Conservation (phyloP, 2,113 vertebrate species). For the Neogobius melanostomus region DNA sequence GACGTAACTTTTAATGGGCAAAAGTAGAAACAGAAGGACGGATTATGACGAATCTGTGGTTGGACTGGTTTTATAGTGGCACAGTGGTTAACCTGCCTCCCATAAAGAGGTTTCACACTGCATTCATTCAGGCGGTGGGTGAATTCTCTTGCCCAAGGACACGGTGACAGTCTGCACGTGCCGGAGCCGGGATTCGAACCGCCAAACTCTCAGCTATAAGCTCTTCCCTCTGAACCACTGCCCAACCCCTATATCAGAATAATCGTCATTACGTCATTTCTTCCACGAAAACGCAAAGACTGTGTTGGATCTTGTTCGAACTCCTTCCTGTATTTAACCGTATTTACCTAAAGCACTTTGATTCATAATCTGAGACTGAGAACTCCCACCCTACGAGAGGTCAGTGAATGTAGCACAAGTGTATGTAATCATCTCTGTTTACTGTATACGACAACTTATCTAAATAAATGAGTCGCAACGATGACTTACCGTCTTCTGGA, state of each 20-base stretch:
- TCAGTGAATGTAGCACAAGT: conserved; percentile 31
- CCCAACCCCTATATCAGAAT: no score
- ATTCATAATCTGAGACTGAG: conserved; percentile 12
- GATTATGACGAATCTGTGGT: no score
- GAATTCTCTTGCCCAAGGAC: no score
- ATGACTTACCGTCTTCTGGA: not conserved
- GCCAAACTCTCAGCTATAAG: no score
- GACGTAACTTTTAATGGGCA: no score
- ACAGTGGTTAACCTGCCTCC: not conserved
- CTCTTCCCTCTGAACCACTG: no score
- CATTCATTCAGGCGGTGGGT: not conserved
- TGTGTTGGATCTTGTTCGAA: no score
- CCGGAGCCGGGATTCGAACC: no score
- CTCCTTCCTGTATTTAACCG: conserved; percentile 21
- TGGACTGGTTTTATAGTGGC: not conserved
- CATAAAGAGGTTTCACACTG: not conserved
- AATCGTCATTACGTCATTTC: no score
- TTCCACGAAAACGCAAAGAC: no score
- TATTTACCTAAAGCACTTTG: conserved; percentile 53
- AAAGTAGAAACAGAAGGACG: no score
- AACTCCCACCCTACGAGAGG: conserved; percentile 33
- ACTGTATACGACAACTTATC: not conserved
- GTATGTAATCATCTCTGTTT: conserved; percentile 19
- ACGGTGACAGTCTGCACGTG: no score
- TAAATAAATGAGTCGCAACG: not conserved